Evolutionary conservation across 2,113 vertebrate genomes (phyloP), one percentile per base, ranked within the genome.

Genomic region (Centropristis striata): DNA sequence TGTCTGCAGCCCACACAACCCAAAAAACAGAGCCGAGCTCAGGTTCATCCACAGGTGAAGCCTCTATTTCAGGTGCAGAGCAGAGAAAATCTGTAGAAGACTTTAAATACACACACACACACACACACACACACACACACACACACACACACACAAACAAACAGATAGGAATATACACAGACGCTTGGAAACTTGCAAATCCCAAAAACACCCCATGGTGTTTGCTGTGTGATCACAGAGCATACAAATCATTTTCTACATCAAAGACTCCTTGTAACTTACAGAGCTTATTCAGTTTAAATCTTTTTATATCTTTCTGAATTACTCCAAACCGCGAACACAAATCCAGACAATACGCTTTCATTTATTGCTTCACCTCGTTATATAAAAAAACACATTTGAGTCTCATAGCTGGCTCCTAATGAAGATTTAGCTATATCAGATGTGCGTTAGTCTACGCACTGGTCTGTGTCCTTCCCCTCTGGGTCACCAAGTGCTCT

Each of bases 31-130:
- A 61, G 47, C 46, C 44, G 20, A 3, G 51, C 84, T 84, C 85
- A 85, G 83, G 90, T 90, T 93, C 91, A 93, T 88, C 55, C 28
- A 51, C 83, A 91, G 92, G 91, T 92, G 90, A 92, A 84, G 57
- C 69, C 78, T 79, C 84, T 90, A 83, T 88, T 88, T 91, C 87
- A 88, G 88, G 86, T 88, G 75, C 28, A 12, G 41, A 80, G 83
- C 59, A 65, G 49, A 79, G 58, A 53, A 82, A 84, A 85, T 86
- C 23, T 71, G 70, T n/a, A 27, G 23, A 69, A 20, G 10, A 55
- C 36, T 75, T 84, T 71, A 80, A 68, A 79, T 68, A 42, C 76
- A 50, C 21, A n/a, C 55, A 16, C 41, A 47, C 5, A 15, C 6
- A 4, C 32, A 32, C 32, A 32, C 32, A 32, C 32, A 32, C 32